A percentile compares a stretch with the other conserved stretches of the same genome.
phyloP scores from a whole-genome alignment of 2,888 invertebrate genomes.

The Chelonus formosanus region DNA sequence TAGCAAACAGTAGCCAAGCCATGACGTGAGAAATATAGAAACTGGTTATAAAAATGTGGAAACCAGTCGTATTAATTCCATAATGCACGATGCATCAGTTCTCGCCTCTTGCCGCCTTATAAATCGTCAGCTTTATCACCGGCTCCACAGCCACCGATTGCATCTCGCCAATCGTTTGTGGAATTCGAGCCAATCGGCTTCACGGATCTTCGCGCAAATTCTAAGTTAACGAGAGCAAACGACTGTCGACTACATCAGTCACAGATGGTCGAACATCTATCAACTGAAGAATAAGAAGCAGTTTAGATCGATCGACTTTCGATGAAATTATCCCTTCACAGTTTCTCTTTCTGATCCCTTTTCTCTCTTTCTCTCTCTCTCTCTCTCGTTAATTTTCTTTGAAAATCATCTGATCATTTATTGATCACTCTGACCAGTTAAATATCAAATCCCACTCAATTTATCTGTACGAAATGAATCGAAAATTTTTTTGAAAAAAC shows the following conservation, averaged over 20 bases:
- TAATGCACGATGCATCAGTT: constrained; percentile 23
- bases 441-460: no score
- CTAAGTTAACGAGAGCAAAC: constrained; percentile 39
- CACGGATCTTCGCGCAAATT: constrained; percentile 41
- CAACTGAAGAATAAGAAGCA: constrained; percentile 12
- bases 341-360: constrained; percentile 6
- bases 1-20: constrained; percentile 21
- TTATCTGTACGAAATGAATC: no score
- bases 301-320: constrained; percentile 12
- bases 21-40: constrained; percentile 23
- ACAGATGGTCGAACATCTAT: constrained; percentile 23
- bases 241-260: constrained; percentile 32
- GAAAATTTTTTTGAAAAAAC: no score
- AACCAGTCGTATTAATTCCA: constrained; percentile 31
- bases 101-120: constrained; percentile 10
- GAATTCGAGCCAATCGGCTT: constrained; percentile 41
- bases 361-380: no score
- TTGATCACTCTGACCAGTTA: no score
- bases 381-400: neutral
- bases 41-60: constrained; percentile 16
- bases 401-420: neutral
- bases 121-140: constrained; percentile 19
- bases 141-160: neutral
- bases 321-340: neutral
- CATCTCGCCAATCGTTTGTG: neutral